Percentiles rank a stretch among this genome's conserved stretches.
Evolutionary conservation across 1,140 invertebrate genomes (phyloP).

Genomic region (Bombus superbus): DNA sequence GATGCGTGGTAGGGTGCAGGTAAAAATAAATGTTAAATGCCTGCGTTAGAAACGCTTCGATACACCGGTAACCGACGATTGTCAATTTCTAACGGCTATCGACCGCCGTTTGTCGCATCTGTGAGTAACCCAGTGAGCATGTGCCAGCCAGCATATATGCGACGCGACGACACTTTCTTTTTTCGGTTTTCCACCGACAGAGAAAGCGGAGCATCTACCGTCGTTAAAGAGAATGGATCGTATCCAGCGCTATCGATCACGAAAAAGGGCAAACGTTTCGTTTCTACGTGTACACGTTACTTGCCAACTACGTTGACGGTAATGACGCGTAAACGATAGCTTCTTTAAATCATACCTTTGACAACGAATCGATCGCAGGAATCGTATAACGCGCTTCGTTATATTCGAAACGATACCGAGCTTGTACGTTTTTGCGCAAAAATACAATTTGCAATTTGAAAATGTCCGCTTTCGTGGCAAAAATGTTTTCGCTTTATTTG

Average conservation of each 20-base stretch:
- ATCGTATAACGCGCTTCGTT: neutral
- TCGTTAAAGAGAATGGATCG: neutral
- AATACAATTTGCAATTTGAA: neutral
- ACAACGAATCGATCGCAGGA: no score
- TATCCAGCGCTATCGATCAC: neutral
- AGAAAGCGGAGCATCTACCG: neutral
- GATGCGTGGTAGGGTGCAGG: neutral
- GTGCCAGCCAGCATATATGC: no score
- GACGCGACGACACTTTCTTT: neutral
- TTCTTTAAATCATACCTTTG: neutral
- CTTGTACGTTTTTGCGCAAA: no score
- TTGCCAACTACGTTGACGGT: neutral
- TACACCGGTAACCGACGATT: neutral
- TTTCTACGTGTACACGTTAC: neutral
- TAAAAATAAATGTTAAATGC: neutral
- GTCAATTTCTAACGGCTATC: neutral
- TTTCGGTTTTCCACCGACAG: neutral
- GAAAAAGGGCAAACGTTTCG: neutral
- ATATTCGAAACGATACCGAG: neutral
- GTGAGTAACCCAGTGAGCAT: neutral
- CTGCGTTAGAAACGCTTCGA: neutral
- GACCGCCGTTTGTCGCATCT: neutral
- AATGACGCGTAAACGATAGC: neutral
- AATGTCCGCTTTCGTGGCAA: no score
- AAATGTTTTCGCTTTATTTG: no score